Conservation (phyloP, 1,140 invertebrate genomes). For the Megalopta genalis region DNA sequence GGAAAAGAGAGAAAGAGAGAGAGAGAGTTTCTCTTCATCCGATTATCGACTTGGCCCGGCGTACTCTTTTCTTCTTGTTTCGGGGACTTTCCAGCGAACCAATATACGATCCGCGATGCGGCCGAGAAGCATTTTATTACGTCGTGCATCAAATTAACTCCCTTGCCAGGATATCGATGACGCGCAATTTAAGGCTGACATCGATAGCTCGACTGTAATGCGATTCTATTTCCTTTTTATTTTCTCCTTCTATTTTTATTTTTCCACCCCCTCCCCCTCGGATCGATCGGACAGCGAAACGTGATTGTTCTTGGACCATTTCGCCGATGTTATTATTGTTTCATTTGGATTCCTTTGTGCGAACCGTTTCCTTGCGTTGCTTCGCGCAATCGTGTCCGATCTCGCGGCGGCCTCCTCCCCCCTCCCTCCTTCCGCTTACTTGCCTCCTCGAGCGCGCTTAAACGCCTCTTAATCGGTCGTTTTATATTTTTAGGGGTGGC, state of each 20-base stretch:
- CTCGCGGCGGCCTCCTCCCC: no score
- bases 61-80: conserved; percentile 51
- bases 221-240: not conserved
- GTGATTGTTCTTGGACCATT: not conserved
- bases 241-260: not conserved
- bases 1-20: not conserved
- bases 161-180: conserved; percentile 39
- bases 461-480: no score
- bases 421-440: no score
- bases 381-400: no score
- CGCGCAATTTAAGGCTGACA: conserved; percentile 29
- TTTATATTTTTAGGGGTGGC: no score
- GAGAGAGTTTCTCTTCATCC: conserved; percentile 57
- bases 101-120: conserved; percentile 40
- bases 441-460: no score
- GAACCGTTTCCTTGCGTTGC: not conserved
- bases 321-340: not conserved
- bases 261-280: no score
- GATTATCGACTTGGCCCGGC: conserved; percentile 60
- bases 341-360: not conserved
- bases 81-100: conserved; percentile 48
- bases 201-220: conserved; percentile 1
- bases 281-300: not conserved
- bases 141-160: conserved; percentile 44
- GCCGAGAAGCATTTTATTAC: conserved; percentile 47